Evolutionary conservation across 2,113 vertebrate genomes (phyloP).

Genomic region (Bombycilla garrulus): DNA sequence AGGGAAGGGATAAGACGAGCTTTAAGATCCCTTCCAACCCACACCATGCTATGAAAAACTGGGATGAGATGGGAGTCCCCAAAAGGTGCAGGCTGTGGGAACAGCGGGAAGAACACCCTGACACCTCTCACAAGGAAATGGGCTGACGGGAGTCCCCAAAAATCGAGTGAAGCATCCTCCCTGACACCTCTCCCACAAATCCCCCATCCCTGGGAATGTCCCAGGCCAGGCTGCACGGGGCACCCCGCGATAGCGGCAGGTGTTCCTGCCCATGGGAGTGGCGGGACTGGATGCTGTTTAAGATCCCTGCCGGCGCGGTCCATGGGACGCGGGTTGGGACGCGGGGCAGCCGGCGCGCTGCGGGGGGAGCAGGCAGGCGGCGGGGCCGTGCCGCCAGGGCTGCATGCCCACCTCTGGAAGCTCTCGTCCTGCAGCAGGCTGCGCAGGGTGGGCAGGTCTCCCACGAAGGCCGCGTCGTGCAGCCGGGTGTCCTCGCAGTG

Average conservation of each 20-base stretch:
- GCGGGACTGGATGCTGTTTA: accelerated
- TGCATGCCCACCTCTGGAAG: conserved; percentile 70
- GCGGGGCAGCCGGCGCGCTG: not conserved
- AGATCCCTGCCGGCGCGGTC: not conserved
- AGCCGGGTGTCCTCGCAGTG: conserved; percentile 87
- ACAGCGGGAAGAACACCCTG: not conserved
- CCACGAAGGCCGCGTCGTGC: conserved; percentile 89
- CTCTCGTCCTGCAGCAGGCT: conserved; percentile 84
- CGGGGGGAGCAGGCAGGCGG: not conserved
- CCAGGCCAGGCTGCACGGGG: not conserved
- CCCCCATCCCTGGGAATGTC: not conserved
- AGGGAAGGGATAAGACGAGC: too few relatives aligned
- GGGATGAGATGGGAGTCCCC: too few relatives aligned
- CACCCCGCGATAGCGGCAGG: accelerated
- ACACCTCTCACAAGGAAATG: not conserved
- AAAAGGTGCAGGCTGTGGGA: not conserved
- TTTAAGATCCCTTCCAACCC: not conserved
- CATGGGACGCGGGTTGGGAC: not conserved
- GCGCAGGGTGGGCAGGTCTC: conserved; percentile 86
- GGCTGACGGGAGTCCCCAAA: not conserved
- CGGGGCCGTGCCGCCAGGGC: not conserved
- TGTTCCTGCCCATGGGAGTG: not conserved
- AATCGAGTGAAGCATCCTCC: not conserved
- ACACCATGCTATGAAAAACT: not conserved
- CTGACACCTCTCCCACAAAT: not conserved